Conservation (phyloP, 2,888 invertebrate genomes). For the Cyclophora albipunctata region DNA sequence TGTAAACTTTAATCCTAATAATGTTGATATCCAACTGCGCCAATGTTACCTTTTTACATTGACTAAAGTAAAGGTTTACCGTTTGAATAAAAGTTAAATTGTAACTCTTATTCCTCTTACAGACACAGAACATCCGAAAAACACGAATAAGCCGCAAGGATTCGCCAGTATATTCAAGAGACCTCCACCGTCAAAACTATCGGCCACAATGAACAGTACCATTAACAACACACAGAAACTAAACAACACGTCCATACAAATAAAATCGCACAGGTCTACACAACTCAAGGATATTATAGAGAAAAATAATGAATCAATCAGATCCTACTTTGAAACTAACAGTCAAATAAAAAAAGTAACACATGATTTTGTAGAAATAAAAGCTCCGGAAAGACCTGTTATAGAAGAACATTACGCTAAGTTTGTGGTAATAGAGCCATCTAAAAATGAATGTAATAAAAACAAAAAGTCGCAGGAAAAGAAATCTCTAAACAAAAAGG, state of each 20-base stretch:
- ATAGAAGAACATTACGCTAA: too few relatives aligned
- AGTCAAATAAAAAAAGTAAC: too few relatives aligned
- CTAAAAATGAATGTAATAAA: too few relatives aligned
- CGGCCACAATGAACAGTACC: slow-evolving; percentile 12
- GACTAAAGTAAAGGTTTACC: too few relatives aligned
- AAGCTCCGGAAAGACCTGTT: too few relatives aligned
- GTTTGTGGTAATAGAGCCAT: not conserved
- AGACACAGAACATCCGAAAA: not conserved
- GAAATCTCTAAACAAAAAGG: too few relatives aligned
- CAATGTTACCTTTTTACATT: too few relatives aligned
- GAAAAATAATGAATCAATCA: slow-evolving; percentile 4
- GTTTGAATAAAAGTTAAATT: too few relatives aligned
- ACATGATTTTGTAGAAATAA: too few relatives aligned
- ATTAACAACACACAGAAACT: slow-evolving; percentile 19
- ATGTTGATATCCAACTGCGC: too few relatives aligned
- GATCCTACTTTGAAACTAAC: slow-evolving; percentile 10
- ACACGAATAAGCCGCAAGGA: not conserved
- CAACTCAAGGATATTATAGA: slow-evolving; percentile 16
- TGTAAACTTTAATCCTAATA: too few relatives aligned
- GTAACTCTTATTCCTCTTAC: not conserved
- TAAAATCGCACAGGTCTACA: slow-evolving; percentile 25
- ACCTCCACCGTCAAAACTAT: not conserved
- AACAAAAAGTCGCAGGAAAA: too few relatives aligned
- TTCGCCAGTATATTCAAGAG: not conserved
- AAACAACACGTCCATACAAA: slow-evolving; percentile 16